A percentile compares a stretch with the other conserved stretches of the same genome.
These are phyloP conservation scores for Campylomormyrus numenius DNA, from an alignment of 2,113 vertebrate species.

Conservation along the genomic window DNA sequence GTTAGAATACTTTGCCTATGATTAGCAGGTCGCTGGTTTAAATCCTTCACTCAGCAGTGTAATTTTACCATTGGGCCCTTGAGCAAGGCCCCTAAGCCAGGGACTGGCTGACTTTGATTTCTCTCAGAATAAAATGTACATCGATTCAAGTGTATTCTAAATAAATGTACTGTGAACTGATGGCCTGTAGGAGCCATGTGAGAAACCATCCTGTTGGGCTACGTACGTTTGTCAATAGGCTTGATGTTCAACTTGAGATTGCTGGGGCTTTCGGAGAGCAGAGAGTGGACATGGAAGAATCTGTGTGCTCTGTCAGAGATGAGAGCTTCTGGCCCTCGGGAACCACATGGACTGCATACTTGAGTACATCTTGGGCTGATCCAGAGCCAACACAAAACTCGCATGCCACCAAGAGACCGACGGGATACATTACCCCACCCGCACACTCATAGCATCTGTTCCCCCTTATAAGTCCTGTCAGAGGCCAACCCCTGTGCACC, in stretches of 20 bases:
- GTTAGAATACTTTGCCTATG: background rate
- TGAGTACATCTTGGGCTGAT: background rate
- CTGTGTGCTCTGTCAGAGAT: background rate
- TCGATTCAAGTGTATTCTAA: background rate
- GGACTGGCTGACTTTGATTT: background rate
- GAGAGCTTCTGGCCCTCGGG: background rate
- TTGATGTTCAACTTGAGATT: background rate
- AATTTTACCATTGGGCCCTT: background rate
- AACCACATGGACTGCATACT: background rate
- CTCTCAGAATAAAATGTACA: background rate
- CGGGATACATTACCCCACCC: background rate
- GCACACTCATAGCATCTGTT: background rate
- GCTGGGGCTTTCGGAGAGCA: background rate
- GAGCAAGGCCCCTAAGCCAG: background rate
- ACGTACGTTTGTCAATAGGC: background rate
- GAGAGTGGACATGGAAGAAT: no score
- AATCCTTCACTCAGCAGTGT: background rate
- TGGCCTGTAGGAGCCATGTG: background rate
- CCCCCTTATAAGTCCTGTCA: background rate
- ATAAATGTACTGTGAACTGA: background rate
- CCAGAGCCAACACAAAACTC: background rate
- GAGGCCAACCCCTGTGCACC: background rate
- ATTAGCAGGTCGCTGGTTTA: background rate
- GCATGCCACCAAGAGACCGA: background rate
- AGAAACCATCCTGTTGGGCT: background rate